These are phyloP conservation scores for Turritopsis rubra DNA, from an alignment of 30 jellyfish, hydroid and myxozoan species.

Conservation along the genomic window DNA sequence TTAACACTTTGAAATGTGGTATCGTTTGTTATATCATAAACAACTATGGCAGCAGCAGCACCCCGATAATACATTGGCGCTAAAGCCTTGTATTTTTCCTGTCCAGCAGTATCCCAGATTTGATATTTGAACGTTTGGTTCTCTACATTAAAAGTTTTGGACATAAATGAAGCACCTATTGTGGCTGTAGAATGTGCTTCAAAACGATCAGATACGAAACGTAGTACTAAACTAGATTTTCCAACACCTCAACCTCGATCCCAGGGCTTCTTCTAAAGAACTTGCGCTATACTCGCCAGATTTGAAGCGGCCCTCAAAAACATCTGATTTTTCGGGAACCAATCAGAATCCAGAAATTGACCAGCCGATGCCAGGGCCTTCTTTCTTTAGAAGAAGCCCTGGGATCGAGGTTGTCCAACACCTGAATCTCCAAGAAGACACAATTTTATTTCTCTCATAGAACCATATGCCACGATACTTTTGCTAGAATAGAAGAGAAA, in stretches of 20 bases:
- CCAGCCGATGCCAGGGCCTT: no score
- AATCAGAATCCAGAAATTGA: no score
- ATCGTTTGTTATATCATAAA: slow-evolving; percentile 67
- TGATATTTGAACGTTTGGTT: slow-evolving; percentile 59
- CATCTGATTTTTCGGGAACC: no score
- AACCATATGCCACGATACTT: slow-evolving; percentile 7
- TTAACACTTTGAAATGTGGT: slow-evolving; percentile 53
- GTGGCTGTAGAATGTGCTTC: slow-evolving; percentile 64
- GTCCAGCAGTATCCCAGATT: slow-evolving; percentile 99
- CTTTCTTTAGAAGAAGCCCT: no score
- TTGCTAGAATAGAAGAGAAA: background rate
- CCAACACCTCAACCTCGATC: no score
- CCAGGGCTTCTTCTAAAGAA: no score
- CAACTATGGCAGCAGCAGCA: slow-evolving; percentile 93
- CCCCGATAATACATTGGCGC: slow-evolving; percentile 95
- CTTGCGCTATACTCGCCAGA: no score
- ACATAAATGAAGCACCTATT: slow-evolving; percentile 88
- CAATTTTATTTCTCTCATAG: slow-evolving; percentile 34
- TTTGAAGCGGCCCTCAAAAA: no score
- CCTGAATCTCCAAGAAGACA: slow-evolving; percentile 74
- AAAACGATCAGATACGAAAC: slow-evolving; percentile 88
- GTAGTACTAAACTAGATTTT: slow-evolving; percentile 83
- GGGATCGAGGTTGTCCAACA: no score
- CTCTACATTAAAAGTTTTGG: slow-evolving; percentile 56
- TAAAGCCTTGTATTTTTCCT: slow-evolving; percentile 79